Conservation (phyloP, 2,797 vertebrate genomes). For the Botia almorhae region DNA sequence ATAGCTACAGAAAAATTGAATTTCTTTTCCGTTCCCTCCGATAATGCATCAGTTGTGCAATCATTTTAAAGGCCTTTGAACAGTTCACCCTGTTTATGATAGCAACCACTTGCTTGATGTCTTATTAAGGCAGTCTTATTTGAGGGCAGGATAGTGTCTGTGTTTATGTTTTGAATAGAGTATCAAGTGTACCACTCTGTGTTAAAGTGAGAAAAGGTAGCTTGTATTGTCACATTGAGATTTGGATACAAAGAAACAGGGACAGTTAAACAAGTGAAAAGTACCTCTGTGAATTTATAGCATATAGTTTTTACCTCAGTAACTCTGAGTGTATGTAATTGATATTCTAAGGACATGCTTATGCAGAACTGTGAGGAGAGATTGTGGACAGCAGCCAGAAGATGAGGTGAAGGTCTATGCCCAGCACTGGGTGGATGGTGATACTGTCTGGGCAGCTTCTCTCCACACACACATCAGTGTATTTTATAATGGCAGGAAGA, state of each 20-base stretch:
- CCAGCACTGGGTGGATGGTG: conserved; percentile 7
- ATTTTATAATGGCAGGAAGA: not conserved
- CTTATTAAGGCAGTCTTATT: conserved; percentile 11
- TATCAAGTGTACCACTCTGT: not conserved
- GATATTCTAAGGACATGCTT: conserved; percentile 44
- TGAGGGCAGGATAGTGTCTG: not conserved
- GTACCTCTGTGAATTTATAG: conserved; percentile 20
- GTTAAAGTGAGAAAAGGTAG: not conserved
- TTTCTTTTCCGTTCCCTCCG: conserved; percentile 6
- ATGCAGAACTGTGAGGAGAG: conserved; percentile 10
- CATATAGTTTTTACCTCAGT: conserved; percentile 20
- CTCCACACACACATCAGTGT: not conserved
- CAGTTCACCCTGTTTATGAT: not conserved
- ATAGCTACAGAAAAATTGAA: conserved; percentile 31
- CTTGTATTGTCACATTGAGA: not conserved
- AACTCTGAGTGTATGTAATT: conserved; percentile 37
- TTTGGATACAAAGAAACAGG: not conserved
- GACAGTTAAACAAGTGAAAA: not conserved
- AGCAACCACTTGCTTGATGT: not conserved
- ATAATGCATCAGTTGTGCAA: conserved; percentile 19
- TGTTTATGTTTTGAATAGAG: not conserved
- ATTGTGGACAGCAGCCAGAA: conserved; percentile 19
- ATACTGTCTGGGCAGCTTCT: not conserved
- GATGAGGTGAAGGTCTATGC: conserved; percentile 16
- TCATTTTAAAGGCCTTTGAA: not conserved